Evolutionary conservation across 2,888 invertebrate species (phyloP).

Genomic region (Copidosoma aretas): DNA sequence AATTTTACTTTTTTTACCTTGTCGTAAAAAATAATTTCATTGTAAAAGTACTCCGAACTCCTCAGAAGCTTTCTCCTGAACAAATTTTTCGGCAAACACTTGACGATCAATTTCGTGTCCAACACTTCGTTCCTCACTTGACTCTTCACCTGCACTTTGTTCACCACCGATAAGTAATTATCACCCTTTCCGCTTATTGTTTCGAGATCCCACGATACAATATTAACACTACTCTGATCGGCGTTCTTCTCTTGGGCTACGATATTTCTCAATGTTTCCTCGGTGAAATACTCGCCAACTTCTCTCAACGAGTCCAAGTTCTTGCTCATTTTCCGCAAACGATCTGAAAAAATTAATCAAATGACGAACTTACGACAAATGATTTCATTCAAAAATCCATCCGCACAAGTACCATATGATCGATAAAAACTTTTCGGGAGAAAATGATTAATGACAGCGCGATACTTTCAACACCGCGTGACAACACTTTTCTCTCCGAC

Average conservation of each 20-base stretch:
- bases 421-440: too few relatives aligned
- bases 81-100: slow-evolving; percentile 71
- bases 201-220: slow-evolving; percentile 62
- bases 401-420: too few relatives aligned
- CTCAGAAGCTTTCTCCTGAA: slow-evolving; percentile 71
- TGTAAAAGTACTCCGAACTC: slow-evolving; percentile 73
- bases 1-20: slow-evolving; percentile 47
- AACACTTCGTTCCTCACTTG: slow-evolving; percentile 55
- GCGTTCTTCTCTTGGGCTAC: slow-evolving; percentile 56
- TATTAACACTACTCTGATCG: slow-evolving; percentile 47
- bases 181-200: slow-evolving; percentile 70
- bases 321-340: slow-evolving; percentile 15
- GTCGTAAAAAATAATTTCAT: slow-evolving; percentile 73
- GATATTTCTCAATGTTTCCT: slow-evolving; percentile 61
- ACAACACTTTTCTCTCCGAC: too few relatives aligned
- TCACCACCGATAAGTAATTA: slow-evolving; percentile 73
- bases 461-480: too few relatives aligned
- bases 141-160: slow-evolving; percentile 68
- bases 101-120: slow-evolving; percentile 69
- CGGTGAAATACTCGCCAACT: slow-evolving; percentile 58
- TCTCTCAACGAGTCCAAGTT: slow-evolving; percentile 23
- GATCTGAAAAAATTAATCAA: too few relatives aligned
- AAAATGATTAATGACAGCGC: too few relatives aligned
- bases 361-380: too few relatives aligned
- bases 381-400: too few relatives aligned